Percentiles rank a stretch among this genome's conserved stretches.
phyloP scores from a whole-genome alignment of 1,140 invertebrate genomes.

The Trachymyrmex cornetzi region DNA sequence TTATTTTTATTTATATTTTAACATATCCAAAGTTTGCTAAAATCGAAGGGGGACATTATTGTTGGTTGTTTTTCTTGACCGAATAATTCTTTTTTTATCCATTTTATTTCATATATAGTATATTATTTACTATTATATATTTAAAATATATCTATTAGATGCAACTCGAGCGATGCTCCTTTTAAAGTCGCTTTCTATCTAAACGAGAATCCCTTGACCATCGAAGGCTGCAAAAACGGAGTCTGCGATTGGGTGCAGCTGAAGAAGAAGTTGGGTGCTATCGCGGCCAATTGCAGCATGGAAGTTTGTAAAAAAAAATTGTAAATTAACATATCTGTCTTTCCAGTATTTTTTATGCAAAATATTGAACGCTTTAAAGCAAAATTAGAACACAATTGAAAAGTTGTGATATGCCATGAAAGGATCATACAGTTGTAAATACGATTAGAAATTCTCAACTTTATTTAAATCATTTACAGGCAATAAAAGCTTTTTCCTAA shows the following conservation, averaged over 20 bases:
- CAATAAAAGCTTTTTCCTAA: too few species aligned
- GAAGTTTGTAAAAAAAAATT: slow-evolving; percentile 37
- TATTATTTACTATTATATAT: background rate
- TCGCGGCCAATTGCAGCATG: slow-evolving; percentile 25
- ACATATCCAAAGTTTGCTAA: too few species aligned
- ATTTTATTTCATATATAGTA: background rate
- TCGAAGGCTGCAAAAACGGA: slow-evolving; percentile 82
- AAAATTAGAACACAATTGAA: too few species aligned
- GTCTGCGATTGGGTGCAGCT: slow-evolving; percentile 84
- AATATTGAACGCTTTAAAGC: background rate
- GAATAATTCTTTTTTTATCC: too few species aligned
- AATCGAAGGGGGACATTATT: too few species aligned
- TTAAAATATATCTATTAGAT: slow-evolving; percentile 72
- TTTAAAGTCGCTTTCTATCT: slow-evolving; percentile 84
- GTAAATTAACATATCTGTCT: background rate
- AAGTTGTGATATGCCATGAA: too few species aligned
- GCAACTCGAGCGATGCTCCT: slow-evolving; percentile 68
- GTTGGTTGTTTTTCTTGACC: background rate
- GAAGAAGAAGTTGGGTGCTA: slow-evolving; percentile 56
- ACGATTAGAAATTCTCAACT: too few species aligned
- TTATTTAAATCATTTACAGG: too few species aligned
- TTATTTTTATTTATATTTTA: too few species aligned
- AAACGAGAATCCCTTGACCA: slow-evolving; percentile 79
- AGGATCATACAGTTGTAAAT: too few species aligned
- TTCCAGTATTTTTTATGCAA: background rate